Base-by-base conservation (phyloP, 1,140 invertebrate genomes). In the Drosophila repletoides region DNA sequence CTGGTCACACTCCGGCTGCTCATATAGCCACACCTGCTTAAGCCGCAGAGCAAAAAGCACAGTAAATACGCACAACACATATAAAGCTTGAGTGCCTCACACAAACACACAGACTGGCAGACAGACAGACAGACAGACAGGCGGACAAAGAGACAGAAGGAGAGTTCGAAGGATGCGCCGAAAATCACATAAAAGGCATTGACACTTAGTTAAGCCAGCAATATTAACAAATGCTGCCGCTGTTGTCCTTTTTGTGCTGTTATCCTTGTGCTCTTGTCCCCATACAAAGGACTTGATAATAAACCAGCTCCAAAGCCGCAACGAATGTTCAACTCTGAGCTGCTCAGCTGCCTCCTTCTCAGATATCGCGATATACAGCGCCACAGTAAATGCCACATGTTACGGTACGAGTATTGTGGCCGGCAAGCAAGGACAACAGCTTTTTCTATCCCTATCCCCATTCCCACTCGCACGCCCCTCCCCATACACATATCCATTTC, bases 101-200 rank as follows among this genome's bases (percentile, higher is more conserved):
- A 12, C 31, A 34, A 21, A 34, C 29, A 24, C 15, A 29, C 36
- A 58, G 38, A 55, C 48, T 66, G 52, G 66, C 56, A 64, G 43
- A 52, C 69, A 36, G 45, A 21, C 22, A 22, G 24, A 19, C 33
- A 48, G 46, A 45, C 43, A 48, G 24, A 36, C n/a, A 64, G 5
- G 53, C 2, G 6, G 26, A 38, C 22, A 21, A 3, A n/a, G 41
- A 38, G 3, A 14, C 15, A 33, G 29, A 46, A 17, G 48, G 31
- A 12, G n/a, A 24, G 9, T 22, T 9, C 9, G 5, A n/a, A 7
- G 40, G 40, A 40, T 52, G 34, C 56, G 49, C 61, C 68, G 76
- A 80, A 70, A 73, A 79, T 83, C 77, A 77, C 81, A 83, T 83
- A 84, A 83, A 84, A 83, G 79, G 77, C 79, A 84, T 83, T 84